Base-by-base conservation (phyloP, 2,797 vertebrate genomes). In the Dicrostonyx torquatus region DNA sequence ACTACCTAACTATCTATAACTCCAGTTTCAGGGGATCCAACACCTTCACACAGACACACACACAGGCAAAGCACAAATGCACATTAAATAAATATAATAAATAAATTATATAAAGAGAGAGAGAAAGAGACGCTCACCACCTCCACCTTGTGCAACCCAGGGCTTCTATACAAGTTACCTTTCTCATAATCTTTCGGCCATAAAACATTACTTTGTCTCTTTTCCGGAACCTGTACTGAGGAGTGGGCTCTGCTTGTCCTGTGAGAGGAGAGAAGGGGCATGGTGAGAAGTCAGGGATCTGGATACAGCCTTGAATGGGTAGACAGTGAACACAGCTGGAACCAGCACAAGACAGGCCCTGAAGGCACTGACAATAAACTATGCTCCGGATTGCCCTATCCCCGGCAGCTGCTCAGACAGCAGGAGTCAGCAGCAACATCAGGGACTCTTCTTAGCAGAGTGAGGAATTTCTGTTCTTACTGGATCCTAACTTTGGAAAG, bases 171-270 rank as follows among this genome's bases (percentile, higher is more conserved):
- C 1, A 5, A 10, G 48, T 95, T 89, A 99, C 99, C 99, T 99
- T 99, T 89, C 99, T 99, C 98, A 99, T 99, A 97, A 99, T 99
- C 98, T 99, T 99, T 75, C 99, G 98, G 31, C 99, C 99, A 0
- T 99, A 99, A 97, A 99, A 99, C 99, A 99, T 98, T 82, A 99
- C 98, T 96, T 99, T 99, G 98, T 99, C 99, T 85, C 99, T 99
- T 98, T 99, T 99, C 92, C 98, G 98, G 96, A 99, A 99, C 34
- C 99, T 98, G 97, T 99, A 99, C 79, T 99, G 99, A 80, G 99
- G 99, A 50, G 96, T 97, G 0, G 98, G 98, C 96, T 99, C 98
- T 24, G 97, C 98, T 78, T 98, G 98, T 89, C 98, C 99, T 99
- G 97, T 14, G 90, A 97, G 10, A 20, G 45, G 73, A 31, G 11